Conservation (phyloP, 1,140 invertebrate species). For the Brachystomella parvula region DNA sequence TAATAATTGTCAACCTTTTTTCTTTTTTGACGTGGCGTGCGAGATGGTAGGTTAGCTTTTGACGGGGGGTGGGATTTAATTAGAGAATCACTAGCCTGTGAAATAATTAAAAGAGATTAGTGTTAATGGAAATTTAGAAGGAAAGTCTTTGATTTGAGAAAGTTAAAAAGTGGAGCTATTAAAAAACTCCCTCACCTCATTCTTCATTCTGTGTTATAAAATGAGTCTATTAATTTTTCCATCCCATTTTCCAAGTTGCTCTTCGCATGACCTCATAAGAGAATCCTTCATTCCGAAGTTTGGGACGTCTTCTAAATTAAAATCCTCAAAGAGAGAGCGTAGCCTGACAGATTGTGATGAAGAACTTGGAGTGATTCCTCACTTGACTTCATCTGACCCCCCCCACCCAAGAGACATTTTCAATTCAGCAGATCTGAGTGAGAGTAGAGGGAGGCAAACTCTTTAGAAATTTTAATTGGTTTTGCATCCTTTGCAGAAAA, state of each 20-base stretch:
- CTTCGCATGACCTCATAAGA: constrained; percentile 1
- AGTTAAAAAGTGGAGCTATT: constrained; percentile 5
- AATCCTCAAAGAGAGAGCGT: not conserved
- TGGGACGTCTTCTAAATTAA: not conserved
- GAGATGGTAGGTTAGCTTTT: too few species aligned
- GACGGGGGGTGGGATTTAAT: not conserved
- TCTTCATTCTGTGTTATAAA: not conserved
- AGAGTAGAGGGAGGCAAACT: too few species aligned
- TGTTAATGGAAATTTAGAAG: not conserved
- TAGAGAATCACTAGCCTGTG: too few species aligned
- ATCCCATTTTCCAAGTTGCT: not conserved
- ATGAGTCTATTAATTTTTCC: not conserved
- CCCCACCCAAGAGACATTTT: not conserved
- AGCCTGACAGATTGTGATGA: not conserved
- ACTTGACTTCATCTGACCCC: not conserved
- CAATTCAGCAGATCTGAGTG: constrained; percentile 13
- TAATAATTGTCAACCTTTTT: too few species aligned
- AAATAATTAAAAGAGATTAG: not conserved
- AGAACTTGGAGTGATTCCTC: not conserved
- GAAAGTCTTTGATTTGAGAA: not conserved
- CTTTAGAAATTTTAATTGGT: constrained; percentile 2
- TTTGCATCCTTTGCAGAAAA: not conserved
- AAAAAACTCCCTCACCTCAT: not conserved
- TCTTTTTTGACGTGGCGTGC: too few species aligned
- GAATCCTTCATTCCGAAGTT: not conserved